These are phyloP conservation scores for Spilogale gracilis DNA, from an alignment of 2,113 vertebrate species.

Conservation along the genomic window DNA sequence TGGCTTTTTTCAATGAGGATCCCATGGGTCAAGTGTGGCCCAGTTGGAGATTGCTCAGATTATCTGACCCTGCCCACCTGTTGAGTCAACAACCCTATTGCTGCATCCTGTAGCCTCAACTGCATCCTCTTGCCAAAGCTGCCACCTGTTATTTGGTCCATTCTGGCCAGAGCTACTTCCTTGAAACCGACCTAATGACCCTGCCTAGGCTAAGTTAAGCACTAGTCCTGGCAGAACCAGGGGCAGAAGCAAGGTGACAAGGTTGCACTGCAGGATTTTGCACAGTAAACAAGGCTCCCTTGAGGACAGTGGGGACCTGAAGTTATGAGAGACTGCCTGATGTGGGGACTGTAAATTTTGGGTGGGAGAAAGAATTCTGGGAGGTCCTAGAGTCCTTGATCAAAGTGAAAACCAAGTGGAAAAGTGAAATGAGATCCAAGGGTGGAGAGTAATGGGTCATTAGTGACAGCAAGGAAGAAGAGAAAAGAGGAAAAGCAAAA, in stretches of 20 bases:
- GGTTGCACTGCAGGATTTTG: conserved; percentile 21
- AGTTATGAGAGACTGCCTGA: neutral
- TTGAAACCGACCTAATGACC: conserved; percentile 69
- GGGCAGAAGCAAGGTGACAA: conserved; percentile 58
- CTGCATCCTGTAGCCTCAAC: neutral
- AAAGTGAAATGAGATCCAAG: conserved; percentile 19
- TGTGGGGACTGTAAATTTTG: neutral
- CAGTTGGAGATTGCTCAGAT: conserved; percentile 30
- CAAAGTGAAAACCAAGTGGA: conserved; percentile 7
- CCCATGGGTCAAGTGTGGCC: neutral
- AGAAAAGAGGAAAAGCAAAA: conserved; percentile 27
- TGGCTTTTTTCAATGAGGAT: conserved; percentile 7
- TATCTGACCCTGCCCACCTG: neutral
- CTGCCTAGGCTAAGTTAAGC: conserved; percentile 57
- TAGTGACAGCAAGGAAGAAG: neutral
- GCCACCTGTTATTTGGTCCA: conserved; percentile 68
- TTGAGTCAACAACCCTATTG: neutral
- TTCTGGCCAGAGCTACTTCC: conserved; percentile 50
- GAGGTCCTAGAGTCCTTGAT: neutral
- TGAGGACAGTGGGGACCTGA: neutral
- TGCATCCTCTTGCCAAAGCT: conserved; percentile 40
- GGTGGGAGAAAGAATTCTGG: neutral
- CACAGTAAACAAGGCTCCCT: neutral
- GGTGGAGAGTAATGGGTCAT: neutral
- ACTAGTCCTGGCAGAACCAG: conserved; percentile 32